Percentiles rank a stretch among this genome's conserved stretches.
phyloP scores from a whole-genome alignment of 2,888 invertebrate genomes.

The Hyppa rectilinea region DNA sequence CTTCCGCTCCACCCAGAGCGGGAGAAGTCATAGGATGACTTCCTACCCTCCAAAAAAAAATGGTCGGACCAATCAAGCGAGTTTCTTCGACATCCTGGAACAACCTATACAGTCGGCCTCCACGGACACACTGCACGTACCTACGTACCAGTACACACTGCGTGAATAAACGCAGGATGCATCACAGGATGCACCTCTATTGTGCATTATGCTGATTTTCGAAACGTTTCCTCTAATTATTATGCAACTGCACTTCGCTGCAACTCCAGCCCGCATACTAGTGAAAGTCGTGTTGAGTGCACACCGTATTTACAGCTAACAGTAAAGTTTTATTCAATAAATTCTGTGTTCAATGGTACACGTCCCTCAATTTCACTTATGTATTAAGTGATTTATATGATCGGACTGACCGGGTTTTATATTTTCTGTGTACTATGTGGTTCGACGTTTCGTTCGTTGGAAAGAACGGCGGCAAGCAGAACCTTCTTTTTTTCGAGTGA shows the following conservation, averaged over 20 bases:
- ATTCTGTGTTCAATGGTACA: conserved; percentile 48
- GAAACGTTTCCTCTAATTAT: conserved; percentile 82
- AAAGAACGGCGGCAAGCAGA: conserved; percentile 76
- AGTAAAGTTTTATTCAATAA: conserved; percentile 53
- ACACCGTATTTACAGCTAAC: conserved; percentile 52
- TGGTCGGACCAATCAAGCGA: conserved; percentile 1
- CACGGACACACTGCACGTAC: conserved; percentile 12
- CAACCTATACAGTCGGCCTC: conserved; percentile 16
- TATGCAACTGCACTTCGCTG: conserved; percentile 64
- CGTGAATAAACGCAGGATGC: conserved; percentile 74
- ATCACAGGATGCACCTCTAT: conserved; percentile 74
- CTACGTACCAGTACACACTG: conserved; percentile 32
- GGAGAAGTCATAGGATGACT: no score
- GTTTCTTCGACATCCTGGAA: conserved; percentile 35
- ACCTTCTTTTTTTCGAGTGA: conserved; percentile 81
- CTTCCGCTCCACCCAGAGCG: no score
- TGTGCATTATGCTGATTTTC: conserved; percentile 77
- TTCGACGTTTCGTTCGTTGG: conserved; percentile 81
- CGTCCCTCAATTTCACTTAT: conserved; percentile 67
- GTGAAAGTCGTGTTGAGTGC: conserved; percentile 76
- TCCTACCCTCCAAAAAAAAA: no score
- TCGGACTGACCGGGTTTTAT: conserved; percentile 52
- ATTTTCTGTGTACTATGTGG: conserved; percentile 74
- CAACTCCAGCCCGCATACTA: conserved; percentile 53
- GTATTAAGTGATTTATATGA: conserved; percentile 70